Evolutionary conservation across 1,140 invertebrate genomes (phyloP).

Genomic region (Zophobas atratus): DNA sequence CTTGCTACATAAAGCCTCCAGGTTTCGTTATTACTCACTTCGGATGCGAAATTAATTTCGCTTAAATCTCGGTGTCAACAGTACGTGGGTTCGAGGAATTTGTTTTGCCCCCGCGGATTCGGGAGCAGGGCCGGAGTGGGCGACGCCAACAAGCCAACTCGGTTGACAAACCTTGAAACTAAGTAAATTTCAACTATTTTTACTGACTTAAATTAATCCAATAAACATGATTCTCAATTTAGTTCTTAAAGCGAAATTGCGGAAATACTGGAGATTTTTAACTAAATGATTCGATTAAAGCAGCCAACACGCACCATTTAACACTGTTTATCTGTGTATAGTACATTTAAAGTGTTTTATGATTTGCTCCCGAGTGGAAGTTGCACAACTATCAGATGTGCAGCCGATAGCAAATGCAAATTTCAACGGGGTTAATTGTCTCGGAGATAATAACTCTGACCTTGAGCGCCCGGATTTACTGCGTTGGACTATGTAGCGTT

Average conservation of each 20-base stretch:
- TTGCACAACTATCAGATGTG: constrained; percentile 29
- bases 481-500: too few species aligned
- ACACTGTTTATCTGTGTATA: constrained; percentile 35
- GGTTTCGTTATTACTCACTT: constrained; percentile 36
- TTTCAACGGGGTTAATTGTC: constrained; percentile 23
- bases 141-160: too few species aligned
- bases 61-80: constrained; percentile 40
- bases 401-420: constrained; percentile 31
- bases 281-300: constrained; percentile 17
- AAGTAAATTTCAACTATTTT: too few species aligned
- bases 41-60: constrained; percentile 36
- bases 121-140: too few species aligned
- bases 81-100: constrained; percentile 28
- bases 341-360: constrained; percentile 41
- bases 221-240: too few species aligned
- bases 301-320: constrained; percentile 26
- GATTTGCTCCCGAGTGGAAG: constrained; percentile 12
- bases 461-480: too few species aligned
- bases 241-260: constrained; percentile 6
- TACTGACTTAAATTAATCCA: too few species aligned
- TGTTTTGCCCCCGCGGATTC: constrained; percentile 16
- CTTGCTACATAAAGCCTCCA: constrained; percentile 24
- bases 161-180: too few species aligned
- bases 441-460: too few species aligned
- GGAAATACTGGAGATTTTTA: constrained; percentile 17